Percentiles rank a stretch among this genome's conserved stretches.
Evolutionary conservation across 2,113 vertebrate species (phyloP).

Genomic region (Vicugna pacos): DNA sequence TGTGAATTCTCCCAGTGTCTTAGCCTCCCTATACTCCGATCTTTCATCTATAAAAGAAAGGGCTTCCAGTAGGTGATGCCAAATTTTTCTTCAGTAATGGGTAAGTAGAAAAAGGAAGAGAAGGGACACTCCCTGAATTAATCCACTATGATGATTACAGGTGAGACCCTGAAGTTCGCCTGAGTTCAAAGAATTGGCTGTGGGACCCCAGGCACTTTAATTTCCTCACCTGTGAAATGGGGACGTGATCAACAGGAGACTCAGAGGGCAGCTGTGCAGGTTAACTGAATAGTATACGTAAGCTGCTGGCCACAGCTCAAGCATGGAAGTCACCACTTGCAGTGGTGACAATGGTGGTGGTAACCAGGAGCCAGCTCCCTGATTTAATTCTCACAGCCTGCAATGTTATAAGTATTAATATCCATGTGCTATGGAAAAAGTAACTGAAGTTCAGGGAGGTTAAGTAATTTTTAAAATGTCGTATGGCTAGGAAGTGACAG

Average conservation of each 20-base stretch:
- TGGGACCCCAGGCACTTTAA: background rate
- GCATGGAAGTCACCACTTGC: background rate
- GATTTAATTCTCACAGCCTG: background rate
- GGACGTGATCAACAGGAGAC: background rate
- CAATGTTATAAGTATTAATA: background rate
- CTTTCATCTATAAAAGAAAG: background rate
- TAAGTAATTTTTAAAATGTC: conserved; percentile 59
- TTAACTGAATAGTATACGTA: background rate
- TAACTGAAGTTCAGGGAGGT: background rate
- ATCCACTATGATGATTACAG: background rate
- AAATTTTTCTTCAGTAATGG: background rate
- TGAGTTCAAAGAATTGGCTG: background rate
- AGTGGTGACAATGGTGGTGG: no score
- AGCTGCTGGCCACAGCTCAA: background rate
- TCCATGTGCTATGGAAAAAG: conserved; percentile 16
- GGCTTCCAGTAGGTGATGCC: background rate
- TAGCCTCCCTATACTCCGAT: background rate
- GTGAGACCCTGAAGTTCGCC: background rate
- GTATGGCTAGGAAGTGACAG: background rate
- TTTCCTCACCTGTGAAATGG: conserved; percentile 55
- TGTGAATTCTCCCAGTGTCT: background rate
- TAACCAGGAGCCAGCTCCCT: background rate
- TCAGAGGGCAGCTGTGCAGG: background rate
- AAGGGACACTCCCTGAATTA: background rate
- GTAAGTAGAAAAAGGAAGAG: background rate